Percentiles rank a stretch among this genome's conserved stretches.
Conservation (phyloP, 2,113 vertebrate species). For the Esox niger region DNA sequence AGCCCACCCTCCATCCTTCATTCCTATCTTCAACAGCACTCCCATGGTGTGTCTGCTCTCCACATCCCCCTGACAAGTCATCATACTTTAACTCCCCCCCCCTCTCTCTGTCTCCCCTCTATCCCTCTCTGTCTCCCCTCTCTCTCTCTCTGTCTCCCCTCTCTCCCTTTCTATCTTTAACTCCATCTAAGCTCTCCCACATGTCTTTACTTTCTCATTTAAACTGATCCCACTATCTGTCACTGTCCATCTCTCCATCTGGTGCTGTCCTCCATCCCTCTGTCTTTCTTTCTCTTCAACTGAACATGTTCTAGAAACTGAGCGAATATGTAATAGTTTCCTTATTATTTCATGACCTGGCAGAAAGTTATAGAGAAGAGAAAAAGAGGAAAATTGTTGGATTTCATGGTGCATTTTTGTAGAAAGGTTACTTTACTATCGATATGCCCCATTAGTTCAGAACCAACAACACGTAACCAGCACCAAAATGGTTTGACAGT, state of each 20-base stretch:
- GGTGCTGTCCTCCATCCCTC: slow-evolving; percentile 4
- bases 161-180: background rate
- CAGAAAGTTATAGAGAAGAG: slow-evolving; percentile 17
- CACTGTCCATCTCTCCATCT: slow-evolving; percentile 13
- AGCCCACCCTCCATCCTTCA: slow-evolving; percentile 20
- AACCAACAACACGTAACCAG: background rate
- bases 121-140: background rate
- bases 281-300: background rate
- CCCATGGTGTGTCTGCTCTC: background rate
- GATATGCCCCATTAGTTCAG: background rate
- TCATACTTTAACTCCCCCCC: background rate
- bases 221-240: background rate
- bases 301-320: slow-evolving; percentile 32
- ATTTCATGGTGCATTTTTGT: background rate
- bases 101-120: background rate
- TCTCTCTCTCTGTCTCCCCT: slow-evolving; percentile 5
- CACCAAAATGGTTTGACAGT: background rate
- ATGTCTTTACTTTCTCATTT: background rate
- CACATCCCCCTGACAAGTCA: background rate
- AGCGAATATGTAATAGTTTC: slow-evolving; percentile 40
- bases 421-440: slow-evolving; percentile 1
- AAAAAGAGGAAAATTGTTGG: background rate
- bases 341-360: slow-evolving; percentile 53
- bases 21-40: background rate
- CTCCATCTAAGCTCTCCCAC: background rate